Evolutionary conservation across 2,888 invertebrate species (phyloP).

Genomic region (Torymus texanus): DNA sequence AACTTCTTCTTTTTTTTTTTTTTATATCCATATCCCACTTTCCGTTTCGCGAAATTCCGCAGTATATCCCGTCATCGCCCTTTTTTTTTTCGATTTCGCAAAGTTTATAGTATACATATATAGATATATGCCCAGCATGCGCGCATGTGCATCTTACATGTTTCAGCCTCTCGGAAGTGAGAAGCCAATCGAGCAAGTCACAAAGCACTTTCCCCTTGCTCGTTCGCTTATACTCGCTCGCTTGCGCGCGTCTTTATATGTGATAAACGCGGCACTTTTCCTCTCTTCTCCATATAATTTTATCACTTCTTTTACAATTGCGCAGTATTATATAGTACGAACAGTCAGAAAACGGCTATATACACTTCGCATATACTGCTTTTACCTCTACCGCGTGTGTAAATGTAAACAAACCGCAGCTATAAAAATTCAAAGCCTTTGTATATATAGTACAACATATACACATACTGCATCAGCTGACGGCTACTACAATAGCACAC

Average conservation of each 20-base stretch:
- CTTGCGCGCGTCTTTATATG: slow-evolving; percentile 9
- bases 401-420: neutral
- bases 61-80: too few species aligned
- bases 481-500: too few species aligned
- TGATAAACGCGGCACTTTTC: slow-evolving; percentile 36
- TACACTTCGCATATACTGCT: too few species aligned
- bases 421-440: too few species aligned
- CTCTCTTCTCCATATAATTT: slow-evolving; percentile 8
- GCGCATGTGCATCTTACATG: slow-evolving; percentile 12
- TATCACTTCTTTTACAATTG: neutral
- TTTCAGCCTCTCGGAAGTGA: slow-evolving; percentile 52
- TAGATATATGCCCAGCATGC: neutral
- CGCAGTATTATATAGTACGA: too few species aligned
- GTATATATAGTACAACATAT: too few species aligned
- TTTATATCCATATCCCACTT: slow-evolving; percentile 9
- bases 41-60: too few species aligned
- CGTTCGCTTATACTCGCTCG: neutral
- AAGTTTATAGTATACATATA: neutral
- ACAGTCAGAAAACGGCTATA: too few species aligned
- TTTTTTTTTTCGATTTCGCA: neutral
- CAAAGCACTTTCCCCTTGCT: slow-evolving; percentile 53
- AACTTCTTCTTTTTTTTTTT: slow-evolving; percentile 37
- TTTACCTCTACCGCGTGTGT: neutral
- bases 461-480: too few species aligned
- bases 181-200: slow-evolving; percentile 58